Percentiles rank a stretch among this genome's conserved stretches.
phyloP scores from a whole-genome alignment of 37 sponge, comb jelly and placozoan genomes.

The Chondrosia reniformis region DNA sequence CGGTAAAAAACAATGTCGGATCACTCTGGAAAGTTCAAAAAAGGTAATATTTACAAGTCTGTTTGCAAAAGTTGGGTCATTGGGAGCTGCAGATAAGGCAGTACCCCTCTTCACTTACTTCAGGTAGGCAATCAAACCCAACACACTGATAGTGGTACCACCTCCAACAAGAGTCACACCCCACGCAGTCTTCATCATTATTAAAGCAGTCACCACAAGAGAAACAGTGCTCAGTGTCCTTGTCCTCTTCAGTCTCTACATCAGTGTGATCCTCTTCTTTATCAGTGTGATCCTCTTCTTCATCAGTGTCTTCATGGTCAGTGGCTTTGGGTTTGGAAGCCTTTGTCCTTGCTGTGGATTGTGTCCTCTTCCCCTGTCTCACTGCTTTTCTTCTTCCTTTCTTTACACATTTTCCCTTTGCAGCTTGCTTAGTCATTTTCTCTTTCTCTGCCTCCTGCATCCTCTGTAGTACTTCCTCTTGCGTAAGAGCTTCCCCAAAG shows the following conservation, averaged over 20 bases:
- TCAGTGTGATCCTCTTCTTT: not conserved
- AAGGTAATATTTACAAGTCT: no score
- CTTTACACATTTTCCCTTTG: no score
- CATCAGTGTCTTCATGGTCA: not conserved
- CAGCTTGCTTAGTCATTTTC: not conserved
- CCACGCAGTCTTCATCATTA: not conserved
- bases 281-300: not conserved
- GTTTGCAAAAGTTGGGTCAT: not conserved
- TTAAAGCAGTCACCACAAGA: not conserved
- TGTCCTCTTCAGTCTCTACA: not conserved
- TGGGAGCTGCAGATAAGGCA: not conserved
- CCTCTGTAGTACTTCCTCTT: not conserved
- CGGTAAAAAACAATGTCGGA: not conserved
- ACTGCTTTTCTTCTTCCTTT: no score
- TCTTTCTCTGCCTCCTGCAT: not conserved
- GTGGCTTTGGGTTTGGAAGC: not conserved
- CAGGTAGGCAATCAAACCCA: not conserved
- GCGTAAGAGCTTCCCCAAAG: not conserved
- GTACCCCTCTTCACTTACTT: not conserved
- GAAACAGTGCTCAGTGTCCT: not conserved
- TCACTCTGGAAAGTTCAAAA: conserved; percentile 2
- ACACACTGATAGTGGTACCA: not conserved
- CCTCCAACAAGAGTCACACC: not conserved
- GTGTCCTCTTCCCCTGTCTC: no score
- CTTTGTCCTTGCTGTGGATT: not conserved